These are phyloP conservation scores for Liolophura sinensis DNA, from an alignment of 1,140 invertebrate species.

Conservation along the genomic window DNA sequence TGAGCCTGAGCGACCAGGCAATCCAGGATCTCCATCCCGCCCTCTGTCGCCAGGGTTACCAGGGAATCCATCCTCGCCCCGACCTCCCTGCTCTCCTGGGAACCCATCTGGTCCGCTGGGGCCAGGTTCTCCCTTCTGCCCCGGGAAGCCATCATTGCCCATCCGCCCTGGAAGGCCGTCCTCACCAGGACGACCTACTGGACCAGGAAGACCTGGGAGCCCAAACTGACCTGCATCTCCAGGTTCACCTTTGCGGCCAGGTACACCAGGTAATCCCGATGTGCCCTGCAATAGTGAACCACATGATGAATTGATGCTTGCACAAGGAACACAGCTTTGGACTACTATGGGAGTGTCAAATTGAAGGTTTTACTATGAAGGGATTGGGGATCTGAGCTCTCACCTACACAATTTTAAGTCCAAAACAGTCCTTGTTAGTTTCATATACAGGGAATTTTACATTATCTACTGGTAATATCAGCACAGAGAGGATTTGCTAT, in stretches of 20 bases:
- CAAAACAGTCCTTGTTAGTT: too few species aligned
- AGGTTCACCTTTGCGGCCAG: conserved; percentile 84
- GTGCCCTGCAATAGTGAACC: conserved; percentile 14
- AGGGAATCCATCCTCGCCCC: conserved; percentile 40
- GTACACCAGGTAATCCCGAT: conserved; percentile 59
- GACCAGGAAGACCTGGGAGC: conserved; percentile 66
- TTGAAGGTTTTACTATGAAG: too few species aligned
- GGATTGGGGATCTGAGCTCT: too few species aligned
- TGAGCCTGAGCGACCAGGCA: conserved; percentile 62
- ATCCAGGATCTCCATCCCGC: conserved; percentile 49
- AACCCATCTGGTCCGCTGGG: conserved; percentile 27
- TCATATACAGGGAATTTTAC: too few species aligned
- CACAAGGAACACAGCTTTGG: too few species aligned
- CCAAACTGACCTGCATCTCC: conserved; percentile 64
- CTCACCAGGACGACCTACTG: not conserved
- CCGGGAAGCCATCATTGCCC: conserved; percentile 23
- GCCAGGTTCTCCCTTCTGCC: conserved; percentile 37
- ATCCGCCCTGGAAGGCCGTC: conserved; percentile 8
- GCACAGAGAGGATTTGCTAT: too few species aligned
- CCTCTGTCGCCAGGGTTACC: conserved; percentile 32
- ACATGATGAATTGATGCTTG: too few species aligned
- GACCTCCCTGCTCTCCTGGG: conserved; percentile 37
- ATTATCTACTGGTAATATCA: too few species aligned
- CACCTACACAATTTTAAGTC: too few species aligned
- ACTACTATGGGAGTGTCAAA: too few species aligned